These are phyloP conservation scores for Gobio gobio DNA, from an alignment of 2,113 vertebrate species.

Conservation along the genomic window DNA sequence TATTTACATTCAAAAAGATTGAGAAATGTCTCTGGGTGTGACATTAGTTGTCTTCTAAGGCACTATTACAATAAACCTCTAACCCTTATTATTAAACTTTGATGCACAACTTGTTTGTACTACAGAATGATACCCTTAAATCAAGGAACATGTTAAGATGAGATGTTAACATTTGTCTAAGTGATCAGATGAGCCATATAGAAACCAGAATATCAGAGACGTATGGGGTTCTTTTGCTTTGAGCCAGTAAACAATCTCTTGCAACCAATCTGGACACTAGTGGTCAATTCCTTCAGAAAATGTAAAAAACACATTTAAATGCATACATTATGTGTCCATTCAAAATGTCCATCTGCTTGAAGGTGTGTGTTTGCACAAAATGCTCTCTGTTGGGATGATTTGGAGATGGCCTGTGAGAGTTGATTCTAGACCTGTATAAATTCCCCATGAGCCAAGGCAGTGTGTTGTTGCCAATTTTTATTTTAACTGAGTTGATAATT, in stretches of 20 bases:
- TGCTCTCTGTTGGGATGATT: neutral
- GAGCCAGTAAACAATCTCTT: neutral
- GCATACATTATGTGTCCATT: neutral
- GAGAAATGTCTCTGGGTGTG: neutral
- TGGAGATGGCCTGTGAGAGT: neutral
- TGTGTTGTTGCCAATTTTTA: neutral
- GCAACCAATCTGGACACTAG: neutral
- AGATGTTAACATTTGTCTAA: neutral
- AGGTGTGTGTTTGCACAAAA: neutral
- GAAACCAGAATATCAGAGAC: neutral
- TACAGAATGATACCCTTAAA: neutral
- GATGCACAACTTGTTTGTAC: neutral
- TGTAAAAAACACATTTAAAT: neutral
- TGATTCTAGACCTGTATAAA: no score
- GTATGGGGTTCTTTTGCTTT: neutral
- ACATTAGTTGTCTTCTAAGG: neutral
- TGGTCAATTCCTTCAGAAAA: neutral
- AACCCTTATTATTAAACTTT: neutral
- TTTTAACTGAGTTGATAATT: slow-evolving; percentile 20
- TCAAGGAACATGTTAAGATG: neutral
- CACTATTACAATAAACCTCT: neutral
- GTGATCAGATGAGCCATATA: neutral
- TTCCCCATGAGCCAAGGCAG: neutral
- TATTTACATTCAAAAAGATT: neutral
- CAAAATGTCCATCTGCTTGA: neutral